Base-by-base conservation (phyloP, 1,140 invertebrate species). In the Drosophila kanapiae region DNA sequence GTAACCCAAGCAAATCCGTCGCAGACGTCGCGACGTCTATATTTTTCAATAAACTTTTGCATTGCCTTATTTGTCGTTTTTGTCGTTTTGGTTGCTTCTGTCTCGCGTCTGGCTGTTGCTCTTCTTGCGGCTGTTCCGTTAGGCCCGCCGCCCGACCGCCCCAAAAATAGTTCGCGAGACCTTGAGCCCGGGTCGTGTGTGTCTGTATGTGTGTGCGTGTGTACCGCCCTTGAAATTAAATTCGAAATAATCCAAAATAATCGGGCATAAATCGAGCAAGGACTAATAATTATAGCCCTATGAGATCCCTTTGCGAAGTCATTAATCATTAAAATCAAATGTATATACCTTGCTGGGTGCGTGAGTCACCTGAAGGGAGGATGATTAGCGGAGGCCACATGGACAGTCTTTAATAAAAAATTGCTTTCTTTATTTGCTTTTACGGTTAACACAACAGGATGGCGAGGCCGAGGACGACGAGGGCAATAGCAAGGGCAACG, bases 381-480 rank as follows among this genome's bases (percentile, higher is more conserved):
- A 37, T 18, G 40, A 37, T 18, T 40, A 49, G 31, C 31, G 37
- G 23, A 23, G 23, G 23, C 53, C 47, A 23, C 16, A n/a, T 40
- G 47, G 31, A 33, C 37, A 42, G 23, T 7, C 9, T 18, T 9
- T 63, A 38, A 49, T 38, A 38, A 38, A 27, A 9, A 4, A 23
- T 7, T 23, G 23, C 4, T 49, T 5, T 47, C 35, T 33, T 47
- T 29, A 0, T 56, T 38, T 27, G 8, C 37, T 33, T 48, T 45
- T 75, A 23, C 18, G 16, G 33, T 65, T 60, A 16, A 13, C 5
- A 57, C 27, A 49, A 16, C 78, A 92, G 91, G 91, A 92, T 62
- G 91, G 90, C 57, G 91, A 92, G 59, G 82, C 91, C 23, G 91
- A 92, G 6, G 91, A 92, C 60, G 91, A 92, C 42, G 91, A 92